Evolutionary conservation across 2,113 vertebrate species (phyloP).

Genomic region (Nerophis ophidion): DNA sequence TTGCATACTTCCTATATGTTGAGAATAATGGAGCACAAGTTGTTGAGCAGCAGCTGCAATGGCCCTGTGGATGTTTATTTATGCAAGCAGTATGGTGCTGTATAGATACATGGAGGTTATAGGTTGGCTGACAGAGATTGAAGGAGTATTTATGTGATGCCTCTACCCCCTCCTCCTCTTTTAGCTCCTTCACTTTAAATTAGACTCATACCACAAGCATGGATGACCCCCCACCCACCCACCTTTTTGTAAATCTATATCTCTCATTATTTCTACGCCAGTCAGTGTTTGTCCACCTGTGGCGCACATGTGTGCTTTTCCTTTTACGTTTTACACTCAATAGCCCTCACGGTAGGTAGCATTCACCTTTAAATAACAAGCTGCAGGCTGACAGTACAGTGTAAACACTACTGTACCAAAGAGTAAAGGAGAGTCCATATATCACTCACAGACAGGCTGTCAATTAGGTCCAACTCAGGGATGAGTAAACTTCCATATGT

Average conservation of each 20-base stretch:
- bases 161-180: slow-evolving; percentile 48
- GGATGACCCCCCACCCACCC: slow-evolving; percentile 17
- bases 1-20: slow-evolving; percentile 27
- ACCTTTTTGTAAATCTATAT: slow-evolving; percentile 16
- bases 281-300: slow-evolving; percentile 36
- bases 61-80: slow-evolving; percentile 20
- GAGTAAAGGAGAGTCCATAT: slow-evolving; percentile 43
- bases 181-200: slow-evolving; percentile 62
- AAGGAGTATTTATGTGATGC: slow-evolving; percentile 40
- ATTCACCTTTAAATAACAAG: slow-evolving; percentile 59
- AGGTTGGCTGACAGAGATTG: background rate
- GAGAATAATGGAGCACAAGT: slow-evolving; percentile 10
- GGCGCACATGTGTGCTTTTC: slow-evolving; percentile 6
- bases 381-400: slow-evolving; percentile 39
- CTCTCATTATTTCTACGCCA: slow-evolving; percentile 23
- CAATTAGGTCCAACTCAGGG: slow-evolving; percentile 41
- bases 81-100: slow-evolving; percentile 14
- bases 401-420: slow-evolving; percentile 24
- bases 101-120: background rate
- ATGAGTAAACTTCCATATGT: slow-evolving; percentile 43
- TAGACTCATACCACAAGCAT: slow-evolving; percentile 49
- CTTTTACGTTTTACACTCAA: slow-evolving; percentile 40
- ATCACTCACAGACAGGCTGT: slow-evolving; percentile 43
- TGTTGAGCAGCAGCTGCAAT: slow-evolving; percentile 9
- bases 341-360: slow-evolving; percentile 23